Evolutionary conservation across 1,140 invertebrate genomes (phyloP).

Genomic region (Eumaeus atala): DNA sequence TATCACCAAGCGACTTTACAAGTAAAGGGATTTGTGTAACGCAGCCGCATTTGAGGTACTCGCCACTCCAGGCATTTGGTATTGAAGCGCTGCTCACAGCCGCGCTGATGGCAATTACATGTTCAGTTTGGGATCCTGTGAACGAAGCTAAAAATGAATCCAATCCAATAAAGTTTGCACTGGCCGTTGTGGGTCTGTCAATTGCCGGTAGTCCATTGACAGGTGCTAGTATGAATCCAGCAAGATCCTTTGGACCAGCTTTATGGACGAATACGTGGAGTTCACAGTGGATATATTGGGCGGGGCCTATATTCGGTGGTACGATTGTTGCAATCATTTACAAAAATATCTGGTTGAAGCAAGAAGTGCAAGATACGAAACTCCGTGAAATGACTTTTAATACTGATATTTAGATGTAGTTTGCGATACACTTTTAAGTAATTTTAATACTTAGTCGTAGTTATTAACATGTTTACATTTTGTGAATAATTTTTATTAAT

Average conservation of each 20-base stretch:
- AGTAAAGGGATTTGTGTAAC: constrained; percentile 76
- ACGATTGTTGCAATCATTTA: constrained; percentile 77
- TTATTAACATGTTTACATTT: not conserved
- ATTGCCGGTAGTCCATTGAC: constrained; percentile 75
- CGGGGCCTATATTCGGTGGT: constrained; percentile 79
- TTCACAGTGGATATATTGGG: constrained; percentile 86
- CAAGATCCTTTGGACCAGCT: constrained; percentile 84
- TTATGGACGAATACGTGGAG: constrained; percentile 81
- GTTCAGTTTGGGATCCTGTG: constrained; percentile 76
- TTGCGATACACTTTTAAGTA: not conserved
- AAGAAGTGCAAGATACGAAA: constrained; percentile 9
- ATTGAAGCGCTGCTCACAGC: constrained; percentile 77
- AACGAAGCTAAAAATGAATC: constrained; percentile 71
- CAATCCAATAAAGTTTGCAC: constrained; percentile 73
- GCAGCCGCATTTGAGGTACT: constrained; percentile 63
- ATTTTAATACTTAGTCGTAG: not conserved
- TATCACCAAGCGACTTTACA: constrained; percentile 63
- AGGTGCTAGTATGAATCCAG: constrained; percentile 88
- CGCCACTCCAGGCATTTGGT: constrained; percentile 42
- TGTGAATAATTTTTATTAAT: no score
- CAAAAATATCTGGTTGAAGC: constrained; percentile 70
- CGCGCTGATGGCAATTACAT: constrained; percentile 80
- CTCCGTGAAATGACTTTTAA: not conserved
- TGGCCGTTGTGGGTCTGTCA: constrained; percentile 77
- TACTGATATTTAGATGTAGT: not conserved